Conservation (phyloP, 2,888 invertebrate genomes). For the Agrochola lota region DNA sequence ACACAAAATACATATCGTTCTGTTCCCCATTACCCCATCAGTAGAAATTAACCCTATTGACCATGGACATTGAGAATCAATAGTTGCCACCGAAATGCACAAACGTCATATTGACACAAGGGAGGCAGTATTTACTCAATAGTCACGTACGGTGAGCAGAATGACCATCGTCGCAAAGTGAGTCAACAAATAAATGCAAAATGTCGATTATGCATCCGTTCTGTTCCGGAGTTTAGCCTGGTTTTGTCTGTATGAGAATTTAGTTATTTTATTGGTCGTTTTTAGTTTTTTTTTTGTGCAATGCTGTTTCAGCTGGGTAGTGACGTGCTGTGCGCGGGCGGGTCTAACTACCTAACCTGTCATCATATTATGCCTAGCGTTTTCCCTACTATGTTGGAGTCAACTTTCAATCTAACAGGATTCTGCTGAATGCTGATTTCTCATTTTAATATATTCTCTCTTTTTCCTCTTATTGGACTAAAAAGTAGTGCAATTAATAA, state of each 20-base stretch:
- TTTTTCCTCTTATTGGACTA: too few relatives aligned
- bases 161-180: conserved; percentile 40
- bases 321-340: too few relatives aligned
- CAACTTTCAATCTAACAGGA: too few relatives aligned
- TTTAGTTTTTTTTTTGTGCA: too few relatives aligned
- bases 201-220: conserved; percentile 45
- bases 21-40: background rate
- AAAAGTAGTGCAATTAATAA: too few relatives aligned
- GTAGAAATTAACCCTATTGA: conserved; percentile 36
- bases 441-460: too few relatives aligned
- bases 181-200: conserved; percentile 56
- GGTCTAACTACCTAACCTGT: too few relatives aligned
- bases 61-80: conserved; percentile 50
- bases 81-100: conserved; percentile 48
- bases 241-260: background rate
- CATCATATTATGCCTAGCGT: too few relatives aligned
- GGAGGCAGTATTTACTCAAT: conserved; percentile 48
- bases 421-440: too few relatives aligned
- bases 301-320: too few relatives aligned
- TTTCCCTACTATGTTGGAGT: too few relatives aligned
- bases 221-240: conserved; percentile 19
- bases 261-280: background rate
- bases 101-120: conserved; percentile 54
- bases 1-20: background rate
- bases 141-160: conserved; percentile 53